These are phyloP conservation scores for Isotomurus palustris DNA, from an alignment of 2,888 invertebrate species.

Conservation along the genomic window DNA sequence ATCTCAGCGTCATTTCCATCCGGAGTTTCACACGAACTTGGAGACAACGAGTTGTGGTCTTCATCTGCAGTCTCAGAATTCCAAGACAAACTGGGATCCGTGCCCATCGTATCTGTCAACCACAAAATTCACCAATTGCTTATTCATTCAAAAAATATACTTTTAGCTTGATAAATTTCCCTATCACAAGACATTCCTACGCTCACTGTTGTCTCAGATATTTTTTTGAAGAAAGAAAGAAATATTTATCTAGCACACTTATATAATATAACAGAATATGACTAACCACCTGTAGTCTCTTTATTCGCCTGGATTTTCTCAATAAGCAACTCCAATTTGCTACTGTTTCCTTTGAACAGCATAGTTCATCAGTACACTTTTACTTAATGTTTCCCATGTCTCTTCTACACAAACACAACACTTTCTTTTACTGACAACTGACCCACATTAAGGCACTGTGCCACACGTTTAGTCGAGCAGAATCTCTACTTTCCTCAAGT, in stretches of 20 bases:
- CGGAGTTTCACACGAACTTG: constrained; percentile 60
- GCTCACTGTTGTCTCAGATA: too few species aligned
- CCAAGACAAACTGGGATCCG: constrained; percentile 63
- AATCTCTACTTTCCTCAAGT: too few species aligned
- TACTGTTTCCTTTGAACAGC: constrained; percentile 83
- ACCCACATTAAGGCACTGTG: too few species aligned
- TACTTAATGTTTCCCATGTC: too few species aligned
- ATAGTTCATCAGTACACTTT: too few species aligned
- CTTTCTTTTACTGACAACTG: too few species aligned
- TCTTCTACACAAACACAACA: too few species aligned
- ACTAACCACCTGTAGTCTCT: constrained; percentile 53
- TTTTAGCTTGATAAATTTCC: neutral
- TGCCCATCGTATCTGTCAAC: constrained; percentile 61
- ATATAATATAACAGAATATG: neutral
- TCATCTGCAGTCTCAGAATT: constrained; percentile 61
- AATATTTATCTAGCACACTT: neutral
- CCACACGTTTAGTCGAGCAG: too few species aligned
- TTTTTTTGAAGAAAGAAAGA: neutral
- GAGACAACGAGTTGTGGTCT: constrained; percentile 51
- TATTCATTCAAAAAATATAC: constrained; percentile 12
- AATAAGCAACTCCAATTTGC: constrained; percentile 74
- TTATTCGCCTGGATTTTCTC: constrained; percentile 82
- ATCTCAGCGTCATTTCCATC: constrained; percentile 61
- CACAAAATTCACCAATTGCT: constrained; percentile 32
- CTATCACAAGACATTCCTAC: too few species aligned